Base-by-base conservation (phyloP, 1,140 invertebrate species). In the Colletes latitarsis region DNA sequence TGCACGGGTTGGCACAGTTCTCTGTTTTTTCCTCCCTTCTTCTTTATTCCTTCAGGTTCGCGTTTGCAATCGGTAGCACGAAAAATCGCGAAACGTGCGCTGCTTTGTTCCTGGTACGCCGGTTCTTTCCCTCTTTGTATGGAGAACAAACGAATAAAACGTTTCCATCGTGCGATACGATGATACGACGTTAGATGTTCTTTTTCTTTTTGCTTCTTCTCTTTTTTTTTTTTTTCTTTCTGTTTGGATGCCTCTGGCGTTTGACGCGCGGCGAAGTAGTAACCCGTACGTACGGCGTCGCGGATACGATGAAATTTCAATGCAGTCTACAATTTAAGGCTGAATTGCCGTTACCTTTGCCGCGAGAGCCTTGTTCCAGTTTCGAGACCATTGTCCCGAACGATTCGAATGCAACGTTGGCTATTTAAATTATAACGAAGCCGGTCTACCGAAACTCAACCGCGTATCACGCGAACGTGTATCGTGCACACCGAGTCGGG, bases 361-460 rank as follows among this genome's bases (percentile, higher is more conserved):
- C 57, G 43, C 6, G 21, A 46, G n/a, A 62, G 71, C 46, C 67
- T 53, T 41, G 66, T 53, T 63, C 68, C 68, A 72, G 57, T 71
- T 78, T 15, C 9, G 17, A 70, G 49, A 70, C 43, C 57, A 52
- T 62, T 49, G 41, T 15, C 17, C 63, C n/a, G 76, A 72, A 71
- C 76, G 58, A 78, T 71, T 62, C 30, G n/a, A 14, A 71, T 77
- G 30, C 30, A 71, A 71, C 46, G 58, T 52, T 52, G 30, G 46
- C 68, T 63, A 62, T 46, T 78, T 78, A 77, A 77, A 78, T 63
- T 78, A 53, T 63, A 71, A 78, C 30, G n/a, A 21, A 21, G 21
- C 55, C 19, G n/a, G 75, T 71, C 46, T 49, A 30, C 43, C 39
- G 57, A 21, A 30, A 30, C 30, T 30, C 30, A 39, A 39, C 69